Conservation (phyloP, 2,113 vertebrate species). For the Kryptolebias marmoratus region DNA sequence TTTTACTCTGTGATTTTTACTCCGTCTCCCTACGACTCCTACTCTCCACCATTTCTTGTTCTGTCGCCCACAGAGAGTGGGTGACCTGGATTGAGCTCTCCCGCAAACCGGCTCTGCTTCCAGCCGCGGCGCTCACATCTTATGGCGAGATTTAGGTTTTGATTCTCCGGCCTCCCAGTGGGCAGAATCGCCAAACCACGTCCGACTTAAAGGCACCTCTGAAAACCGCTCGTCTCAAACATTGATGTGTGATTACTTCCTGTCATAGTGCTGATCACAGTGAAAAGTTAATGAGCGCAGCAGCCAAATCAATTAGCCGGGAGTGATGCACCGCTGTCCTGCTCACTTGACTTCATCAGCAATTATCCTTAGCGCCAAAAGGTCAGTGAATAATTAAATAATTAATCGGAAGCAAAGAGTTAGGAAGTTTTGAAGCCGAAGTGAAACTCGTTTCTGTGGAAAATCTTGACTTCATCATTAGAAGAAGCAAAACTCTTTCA, state of each 20-base stretch:
- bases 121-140: constrained; percentile 19
- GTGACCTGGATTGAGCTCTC: constrained; percentile 69
- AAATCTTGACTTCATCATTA: constrained; percentile 30
- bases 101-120: constrained; percentile 50
- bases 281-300: constrained; percentile 60
- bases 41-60: constrained; percentile 48
- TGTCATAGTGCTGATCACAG: constrained; percentile 56
- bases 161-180: constrained; percentile 3
- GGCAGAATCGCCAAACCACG: background rate
- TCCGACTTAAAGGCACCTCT: constrained; percentile 37
- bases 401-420: constrained; percentile 36
- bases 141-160: background rate
- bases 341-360: constrained; percentile 56
- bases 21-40: constrained; percentile 39
- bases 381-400: constrained; percentile 64
- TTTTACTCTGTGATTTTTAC: constrained; percentile 33
- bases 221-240: constrained; percentile 43
- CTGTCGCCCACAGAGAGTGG: constrained; percentile 68
- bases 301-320: constrained; percentile 58
- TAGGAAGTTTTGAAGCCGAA: constrained; percentile 39
- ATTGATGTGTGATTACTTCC: constrained; percentile 51
- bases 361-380: constrained; percentile 60
- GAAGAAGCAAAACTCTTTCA: background rate
- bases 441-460: constrained; percentile 8
- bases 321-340: constrained; percentile 60